Base-by-base conservation (phyloP, 2,797 vertebrate genomes). In the Babyrousa celebensis region DNA sequence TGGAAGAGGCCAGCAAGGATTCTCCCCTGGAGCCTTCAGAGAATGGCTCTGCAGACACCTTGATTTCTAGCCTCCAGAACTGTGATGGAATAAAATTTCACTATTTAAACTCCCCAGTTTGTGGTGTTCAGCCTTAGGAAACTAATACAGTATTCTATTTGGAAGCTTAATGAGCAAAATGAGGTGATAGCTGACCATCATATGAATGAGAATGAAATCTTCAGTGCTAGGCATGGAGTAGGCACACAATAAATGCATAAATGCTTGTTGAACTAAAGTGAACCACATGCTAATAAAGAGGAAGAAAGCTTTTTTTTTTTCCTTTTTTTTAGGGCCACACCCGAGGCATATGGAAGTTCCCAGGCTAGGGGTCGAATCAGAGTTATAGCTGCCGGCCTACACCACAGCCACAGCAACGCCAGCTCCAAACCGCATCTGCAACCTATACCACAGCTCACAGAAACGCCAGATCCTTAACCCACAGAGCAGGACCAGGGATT, bases 231-330 rank as follows among this genome's bases (percentile, higher is more conserved):
- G 20, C 63, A 25, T 36, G 15, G 23, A 72, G 27, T 11, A 48
- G 52, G 58, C 68, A 25, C 40, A 77, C 68, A 36, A 36, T 36
- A 25, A n/a, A 36, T 36, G 36, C 36, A 36, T 21, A 85, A 82
- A 36, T 1, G 43, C 27, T 58, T 82, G 63, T 32, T 72, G 89
- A 91, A 52, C 54, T 54, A 36, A 91, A 93, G 29, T 4, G 29
- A 96, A 70, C n/a, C 48, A 15, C 77, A 80, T 48, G 67, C 17
- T 91, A 80, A 68, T 70, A 43, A 93, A 85, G 17, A 67, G 52
- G 60, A 93, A 92, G 36, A 71, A 36, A 90, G 36, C 16, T 83
- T 89, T 36, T 93, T 36, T 91, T 36, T 36, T 36, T 36, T n/a
- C n/a, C 36, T 36, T 36, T 36, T 36, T 36, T 36, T 36, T 36